Evolutionary conservation across 2,797 vertebrate genomes (phyloP).

Genomic region (Eremophila alpestris): DNA sequence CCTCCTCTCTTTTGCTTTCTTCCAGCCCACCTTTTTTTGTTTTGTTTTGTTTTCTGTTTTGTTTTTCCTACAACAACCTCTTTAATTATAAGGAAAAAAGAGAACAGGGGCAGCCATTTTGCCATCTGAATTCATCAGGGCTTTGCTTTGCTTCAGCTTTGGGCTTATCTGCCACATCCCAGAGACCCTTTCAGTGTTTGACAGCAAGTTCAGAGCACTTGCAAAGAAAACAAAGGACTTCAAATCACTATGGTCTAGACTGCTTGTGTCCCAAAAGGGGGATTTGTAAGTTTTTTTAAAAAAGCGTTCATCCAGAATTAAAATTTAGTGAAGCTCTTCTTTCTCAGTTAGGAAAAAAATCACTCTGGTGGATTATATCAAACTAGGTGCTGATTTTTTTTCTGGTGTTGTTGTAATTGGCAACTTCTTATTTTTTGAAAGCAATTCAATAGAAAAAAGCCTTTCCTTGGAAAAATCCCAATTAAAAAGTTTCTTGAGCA

Average conservation of each 20-base stretch:
- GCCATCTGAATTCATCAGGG: not conserved
- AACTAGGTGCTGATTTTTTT: not conserved
- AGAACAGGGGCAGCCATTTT: not conserved
- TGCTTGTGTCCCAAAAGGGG: not conserved
- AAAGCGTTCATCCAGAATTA: not conserved
- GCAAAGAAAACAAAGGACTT: not conserved
- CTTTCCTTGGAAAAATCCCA: not conserved
- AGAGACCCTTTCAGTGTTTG: not conserved
- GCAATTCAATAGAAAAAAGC: slow-evolving; percentile 1
- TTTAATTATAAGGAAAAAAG: not conserved
- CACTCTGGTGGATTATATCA: not conserved
- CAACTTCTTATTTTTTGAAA: slow-evolving; percentile 10
- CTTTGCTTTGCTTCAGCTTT: not conserved
- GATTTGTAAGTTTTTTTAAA: not conserved
- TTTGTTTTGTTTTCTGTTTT: too few relatives aligned
- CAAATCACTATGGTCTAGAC: not conserved
- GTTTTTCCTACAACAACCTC: not conserved
- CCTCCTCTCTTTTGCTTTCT: not conserved
- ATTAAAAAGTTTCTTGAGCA: slow-evolving; percentile 27
- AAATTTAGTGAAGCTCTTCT: not conserved
- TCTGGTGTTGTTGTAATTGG: not conserved
- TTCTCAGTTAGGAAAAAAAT: not conserved
- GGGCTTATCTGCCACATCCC: slow-evolving; percentile 40
- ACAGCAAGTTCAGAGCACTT: slow-evolving; percentile 5
- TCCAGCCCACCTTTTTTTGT: not conserved